Base-by-base conservation (phyloP, 2,113 vertebrate genomes). In the Grus americana region DNA sequence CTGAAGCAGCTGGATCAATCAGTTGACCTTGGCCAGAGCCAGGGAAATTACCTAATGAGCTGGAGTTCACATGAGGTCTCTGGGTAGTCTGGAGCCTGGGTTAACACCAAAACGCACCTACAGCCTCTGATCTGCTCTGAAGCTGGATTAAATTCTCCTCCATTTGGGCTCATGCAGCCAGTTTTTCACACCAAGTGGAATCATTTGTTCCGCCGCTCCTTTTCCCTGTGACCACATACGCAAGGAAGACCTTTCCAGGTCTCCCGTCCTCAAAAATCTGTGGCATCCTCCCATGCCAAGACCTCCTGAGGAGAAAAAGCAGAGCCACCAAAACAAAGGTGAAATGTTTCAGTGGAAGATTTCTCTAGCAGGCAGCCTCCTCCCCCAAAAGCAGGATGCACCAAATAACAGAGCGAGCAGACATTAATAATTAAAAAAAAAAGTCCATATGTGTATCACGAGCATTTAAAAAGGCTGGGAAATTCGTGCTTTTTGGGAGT, bases 401-500 rank as follows among this genome's bases (percentile, higher is more conserved):
- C 23, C 19, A 52, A 91, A 62, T 14, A 30, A 34, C 1, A 1
- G 23, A 71, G 30, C 0, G 6, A 63, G n/a, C 16, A 57, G 90
- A 82, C 38, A 27, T 38, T 38, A 38, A 38, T 38, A 38, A 38
- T 7, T 38, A 26, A 19, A 38, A 30, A 17, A 55, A 79, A 22
- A 70, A 47, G 22, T 62, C 67, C 32, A 4, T 46, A 0, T 68
- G 29, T 36, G 24, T 32, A 82, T 70, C 46, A 59, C 0, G 9
- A 94, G 44, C 68, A 32, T 82, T 95, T 92, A 78, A 96, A 97
- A 97, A 59, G 90, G 49, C 85, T 85, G n/a, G 88, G 94, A 96
- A 96, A 95, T 84, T 87, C 88, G 94, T 93, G 61, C 86, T 94
- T 96, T 97, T 97, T 93, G 87, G 92, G 72, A 97, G 83, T 66